Evolutionary conservation across 2,797 vertebrate species (phyloP).

Genomic region (Phoeniculus purpureus): DNA sequence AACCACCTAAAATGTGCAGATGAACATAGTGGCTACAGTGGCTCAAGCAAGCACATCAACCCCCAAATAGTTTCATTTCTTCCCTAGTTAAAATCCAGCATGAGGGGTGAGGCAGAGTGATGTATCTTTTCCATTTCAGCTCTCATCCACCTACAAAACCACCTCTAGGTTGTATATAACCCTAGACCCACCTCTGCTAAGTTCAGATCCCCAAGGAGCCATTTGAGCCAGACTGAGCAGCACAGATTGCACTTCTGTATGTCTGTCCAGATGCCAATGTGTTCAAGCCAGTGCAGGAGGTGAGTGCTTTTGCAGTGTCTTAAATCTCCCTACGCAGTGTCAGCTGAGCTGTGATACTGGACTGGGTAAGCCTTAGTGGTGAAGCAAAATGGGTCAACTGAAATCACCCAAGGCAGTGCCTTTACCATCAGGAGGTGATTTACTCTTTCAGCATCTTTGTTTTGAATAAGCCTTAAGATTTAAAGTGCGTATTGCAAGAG

Average conservation of each 20-base stretch:
- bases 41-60: neutral
- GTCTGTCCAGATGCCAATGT: neutral
- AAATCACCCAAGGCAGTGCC: neutral
- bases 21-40: too few species aligned
- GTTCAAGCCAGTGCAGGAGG: neutral
- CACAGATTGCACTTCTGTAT: neutral
- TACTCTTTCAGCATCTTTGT: neutral
- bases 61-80: neutral
- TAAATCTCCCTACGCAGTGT: neutral
- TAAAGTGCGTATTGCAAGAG: neutral
- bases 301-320: neutral
- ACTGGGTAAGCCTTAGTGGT: neutral
- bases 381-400: neutral
- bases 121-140: rapidly evolving
- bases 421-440: neutral
- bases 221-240: neutral
- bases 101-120: neutral
- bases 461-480: neutral
- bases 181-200: neutral
- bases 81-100: neutral
- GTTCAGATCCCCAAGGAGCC: neutral
- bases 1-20: neutral
- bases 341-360: neutral
- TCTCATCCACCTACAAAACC: neutral
- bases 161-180: neutral